Evolutionary conservation across 1,140 invertebrate genomes (phyloP).

Genomic region (Hypothenemus hampei): DNA sequence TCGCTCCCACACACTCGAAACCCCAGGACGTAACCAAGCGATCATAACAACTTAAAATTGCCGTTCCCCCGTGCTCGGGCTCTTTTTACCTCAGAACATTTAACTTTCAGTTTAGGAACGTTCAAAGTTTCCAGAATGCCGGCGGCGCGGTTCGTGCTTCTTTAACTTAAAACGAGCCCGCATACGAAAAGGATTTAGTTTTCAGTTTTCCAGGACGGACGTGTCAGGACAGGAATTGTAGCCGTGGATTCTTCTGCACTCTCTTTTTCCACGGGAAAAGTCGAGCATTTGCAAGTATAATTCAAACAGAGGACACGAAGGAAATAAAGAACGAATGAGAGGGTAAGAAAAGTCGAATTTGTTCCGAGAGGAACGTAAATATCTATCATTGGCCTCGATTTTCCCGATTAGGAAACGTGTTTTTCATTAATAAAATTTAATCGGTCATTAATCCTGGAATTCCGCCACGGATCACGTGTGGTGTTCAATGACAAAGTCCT

Average conservation of each 20-base stretch:
- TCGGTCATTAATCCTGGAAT: too few species aligned
- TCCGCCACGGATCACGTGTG: too few species aligned
- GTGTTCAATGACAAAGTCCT: too few species aligned
- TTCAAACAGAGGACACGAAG: too few species aligned
- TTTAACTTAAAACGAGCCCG: slow-evolving; percentile 13
- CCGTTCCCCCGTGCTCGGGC: neutral
- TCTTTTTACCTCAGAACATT: slow-evolving; percentile 22
- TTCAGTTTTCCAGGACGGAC: slow-evolving; percentile 13
- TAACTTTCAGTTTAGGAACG: slow-evolving; percentile 17
- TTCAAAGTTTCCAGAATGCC: slow-evolving; percentile 8
- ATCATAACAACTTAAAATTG: slow-evolving; percentile 23
- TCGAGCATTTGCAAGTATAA: too few species aligned
- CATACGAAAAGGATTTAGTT: slow-evolving; percentile 20
- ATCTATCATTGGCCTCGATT: too few species aligned
- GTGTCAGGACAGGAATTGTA: neutral
- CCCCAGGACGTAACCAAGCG: slow-evolving; percentile 6
- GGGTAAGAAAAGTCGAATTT: too few species aligned
- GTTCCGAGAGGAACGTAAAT: too few species aligned
- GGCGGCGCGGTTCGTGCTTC: slow-evolving; percentile 2
- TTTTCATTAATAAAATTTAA: too few species aligned
- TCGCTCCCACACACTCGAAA: slow-evolving; percentile 3
- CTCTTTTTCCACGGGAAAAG: too few species aligned
- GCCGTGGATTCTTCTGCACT: slow-evolving; percentile 7
- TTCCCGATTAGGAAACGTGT: too few species aligned
- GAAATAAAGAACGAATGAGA: too few species aligned